A percentile compares a stretch with the other conserved stretches of the same genome.
Conservation (phyloP, 2,888 invertebrate species). For the Ormia ochracea region DNA sequence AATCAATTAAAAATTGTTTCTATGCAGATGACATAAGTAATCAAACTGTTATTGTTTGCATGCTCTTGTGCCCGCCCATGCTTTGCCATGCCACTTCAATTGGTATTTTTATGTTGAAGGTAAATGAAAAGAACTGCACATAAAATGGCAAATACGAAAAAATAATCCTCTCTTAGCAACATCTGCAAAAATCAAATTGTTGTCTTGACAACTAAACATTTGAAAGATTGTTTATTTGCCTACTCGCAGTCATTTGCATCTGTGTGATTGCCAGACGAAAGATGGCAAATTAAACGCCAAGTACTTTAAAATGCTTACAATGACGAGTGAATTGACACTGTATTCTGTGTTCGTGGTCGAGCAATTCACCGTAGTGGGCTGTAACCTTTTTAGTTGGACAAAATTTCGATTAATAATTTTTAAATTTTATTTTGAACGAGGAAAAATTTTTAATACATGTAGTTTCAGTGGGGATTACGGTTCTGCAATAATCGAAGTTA, state of each 20-base stretch:
- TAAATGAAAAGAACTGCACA: not conserved
- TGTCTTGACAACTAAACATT: not conserved
- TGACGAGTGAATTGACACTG: too few species aligned
- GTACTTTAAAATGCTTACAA: too few species aligned
- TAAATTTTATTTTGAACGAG: too few species aligned
- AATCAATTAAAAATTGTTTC: slow-evolving; percentile 49
- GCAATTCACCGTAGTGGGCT: too few species aligned
- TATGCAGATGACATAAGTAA: slow-evolving; percentile 47
- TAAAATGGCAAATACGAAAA: not conserved
- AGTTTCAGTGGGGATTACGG: too few species aligned
- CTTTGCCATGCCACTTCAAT: not conserved
- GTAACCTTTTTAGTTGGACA: too few species aligned
- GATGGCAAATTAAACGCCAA: not conserved
- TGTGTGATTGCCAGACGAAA: not conserved
- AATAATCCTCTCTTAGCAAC: slow-evolving; percentile 4
- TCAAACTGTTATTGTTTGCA: slow-evolving; percentile 30
- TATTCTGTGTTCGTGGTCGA: too few species aligned
- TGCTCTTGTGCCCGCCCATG: not conserved
- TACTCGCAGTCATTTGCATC: not conserved
- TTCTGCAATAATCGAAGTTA: too few species aligned
- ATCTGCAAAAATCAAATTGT: not conserved
- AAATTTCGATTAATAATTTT: too few species aligned
- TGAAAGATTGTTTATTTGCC: not conserved
- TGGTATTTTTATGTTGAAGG: slow-evolving; percentile 2
- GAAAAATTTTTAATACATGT: too few species aligned